A percentile compares a stretch with the other conserved stretches of the same genome.
Evolutionary conservation across 2,888 invertebrate genomes (phyloP).

Genomic region (Chydorus sphaericus): DNA sequence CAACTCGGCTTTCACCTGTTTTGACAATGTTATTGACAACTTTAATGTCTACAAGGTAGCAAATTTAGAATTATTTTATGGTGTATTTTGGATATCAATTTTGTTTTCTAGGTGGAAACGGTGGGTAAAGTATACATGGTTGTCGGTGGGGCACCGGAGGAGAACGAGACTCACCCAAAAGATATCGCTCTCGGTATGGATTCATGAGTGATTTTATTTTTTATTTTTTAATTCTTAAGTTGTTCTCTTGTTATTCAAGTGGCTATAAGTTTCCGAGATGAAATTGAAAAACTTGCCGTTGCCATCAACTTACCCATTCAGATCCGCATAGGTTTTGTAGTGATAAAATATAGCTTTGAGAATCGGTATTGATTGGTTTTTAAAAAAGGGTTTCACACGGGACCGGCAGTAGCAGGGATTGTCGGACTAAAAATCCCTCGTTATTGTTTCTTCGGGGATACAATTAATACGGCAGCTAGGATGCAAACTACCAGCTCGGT

Average conservation of each 20-base stretch:
- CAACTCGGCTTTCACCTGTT: constrained; percentile 70
- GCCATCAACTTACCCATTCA: constrained; percentile 42
- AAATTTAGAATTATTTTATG: neutral
- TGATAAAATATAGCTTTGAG: too few species aligned
- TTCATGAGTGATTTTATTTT: neutral
- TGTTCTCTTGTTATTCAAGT: too few species aligned
- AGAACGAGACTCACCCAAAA: constrained; percentile 50
- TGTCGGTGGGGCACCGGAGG: constrained; percentile 74
- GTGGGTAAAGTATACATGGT: constrained; percentile 87
- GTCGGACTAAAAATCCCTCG: constrained; percentile 70
- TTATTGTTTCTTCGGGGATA: constrained; percentile 80
- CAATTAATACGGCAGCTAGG: constrained; percentile 78
- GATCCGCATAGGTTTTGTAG: constrained; percentile 40
- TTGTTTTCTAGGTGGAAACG: constrained; percentile 58
- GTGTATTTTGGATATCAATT: neutral
- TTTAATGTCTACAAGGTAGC: constrained; percentile 74
- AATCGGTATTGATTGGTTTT: too few species aligned
- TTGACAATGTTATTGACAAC: constrained; percentile 67
- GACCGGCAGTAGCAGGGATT: constrained; percentile 74
- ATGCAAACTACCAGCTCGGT: constrained; percentile 61
- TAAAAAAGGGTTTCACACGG: constrained; percentile 59
- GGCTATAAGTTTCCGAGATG: constrained; percentile 54
- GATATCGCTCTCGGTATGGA: constrained; percentile 41
- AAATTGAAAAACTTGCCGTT: constrained; percentile 47
- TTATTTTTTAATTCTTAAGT: too few species aligned